phyloP scores from a whole-genome alignment of 2,113 vertebrate genomes.

The Axis porcinus region DNA sequence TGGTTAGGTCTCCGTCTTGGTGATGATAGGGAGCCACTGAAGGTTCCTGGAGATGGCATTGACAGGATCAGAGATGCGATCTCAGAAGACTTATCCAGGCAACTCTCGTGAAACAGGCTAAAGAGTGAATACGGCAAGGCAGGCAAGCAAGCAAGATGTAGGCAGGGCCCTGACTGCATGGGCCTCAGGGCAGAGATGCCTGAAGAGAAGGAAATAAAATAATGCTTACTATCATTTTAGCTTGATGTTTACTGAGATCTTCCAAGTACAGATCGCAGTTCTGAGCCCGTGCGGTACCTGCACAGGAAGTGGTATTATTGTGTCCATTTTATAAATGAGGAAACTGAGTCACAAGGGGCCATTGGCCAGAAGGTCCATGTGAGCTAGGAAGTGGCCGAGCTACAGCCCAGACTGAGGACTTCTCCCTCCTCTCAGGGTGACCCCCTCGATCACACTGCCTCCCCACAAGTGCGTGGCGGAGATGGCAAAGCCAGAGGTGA shows the following conservation, averaged over 20 bases:
- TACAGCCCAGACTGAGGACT: background rate
- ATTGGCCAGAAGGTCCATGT: background rate
- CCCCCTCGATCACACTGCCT: accelerated
- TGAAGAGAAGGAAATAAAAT: background rate
- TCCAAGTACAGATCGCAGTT: too few relatives aligned
- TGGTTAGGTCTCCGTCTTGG: background rate
- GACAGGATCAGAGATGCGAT: accelerated
- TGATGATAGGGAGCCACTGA: background rate
- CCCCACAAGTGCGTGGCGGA: accelerated
- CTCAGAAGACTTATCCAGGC: background rate
- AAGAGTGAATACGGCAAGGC: accelerated
- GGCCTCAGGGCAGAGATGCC: accelerated
- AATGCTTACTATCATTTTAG: accelerated
- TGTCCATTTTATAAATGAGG: background rate
- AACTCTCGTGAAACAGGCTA: background rate
- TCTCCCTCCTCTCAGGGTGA: background rate
- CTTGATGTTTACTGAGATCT: accelerated
- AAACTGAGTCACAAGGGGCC: background rate
- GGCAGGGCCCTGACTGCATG: background rate
- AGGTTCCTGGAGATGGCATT: background rate
- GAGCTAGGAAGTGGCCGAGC: background rate
- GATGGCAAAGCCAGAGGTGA: background rate
- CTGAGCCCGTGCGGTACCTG: accelerated
- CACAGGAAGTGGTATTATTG: background rate
- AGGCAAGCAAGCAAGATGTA: accelerated